Conservation (phyloP, 2,888 invertebrate species). For the Cosmia trapezina region DNA sequence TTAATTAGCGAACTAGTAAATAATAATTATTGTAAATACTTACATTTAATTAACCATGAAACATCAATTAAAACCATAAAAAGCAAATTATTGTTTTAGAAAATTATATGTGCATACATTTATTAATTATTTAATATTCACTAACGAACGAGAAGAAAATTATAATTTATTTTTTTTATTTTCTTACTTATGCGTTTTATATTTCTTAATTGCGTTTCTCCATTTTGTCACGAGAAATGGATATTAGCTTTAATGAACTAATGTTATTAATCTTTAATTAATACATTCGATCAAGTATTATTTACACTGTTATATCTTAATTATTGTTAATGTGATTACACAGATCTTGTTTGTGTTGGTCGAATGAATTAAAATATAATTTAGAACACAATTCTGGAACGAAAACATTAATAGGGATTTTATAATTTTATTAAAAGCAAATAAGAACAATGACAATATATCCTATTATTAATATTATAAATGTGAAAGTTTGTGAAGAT, state of each 20-base stretch:
- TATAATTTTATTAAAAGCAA: not conserved
- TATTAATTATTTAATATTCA: conserved; percentile 9
- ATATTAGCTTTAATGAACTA: conserved; percentile 50
- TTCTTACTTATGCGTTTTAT: conserved; percentile 6
- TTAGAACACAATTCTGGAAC: conserved; percentile 17
- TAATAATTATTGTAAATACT: too few relatives aligned
- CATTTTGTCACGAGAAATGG: conserved; percentile 47
- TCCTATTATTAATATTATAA: too few relatives aligned
- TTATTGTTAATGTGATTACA: conserved; percentile 55
- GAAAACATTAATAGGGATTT: not conserved
- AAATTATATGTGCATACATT: not conserved
- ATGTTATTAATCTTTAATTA: conserved; percentile 57
- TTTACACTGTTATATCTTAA: conserved; percentile 50
- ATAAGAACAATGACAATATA: not conserved
- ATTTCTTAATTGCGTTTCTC: conserved; percentile 39
- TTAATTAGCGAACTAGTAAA: too few relatives aligned
- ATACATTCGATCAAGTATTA: conserved; percentile 60
- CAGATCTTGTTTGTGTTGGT: conserved; percentile 36
- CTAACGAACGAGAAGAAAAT: not conserved
- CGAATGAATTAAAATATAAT: conserved; percentile 32
- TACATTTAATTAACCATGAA: not conserved
- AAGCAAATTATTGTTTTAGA: not conserved
- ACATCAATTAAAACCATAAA: not conserved
- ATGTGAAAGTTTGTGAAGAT: too few relatives aligned
- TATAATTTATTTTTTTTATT: conserved; percentile 6